Evolutionary conservation across 2,113 vertebrate genomes (phyloP), one percentile per base, ranked within the genome.

Genomic region (Daphoenositta chrysoptera): DNA sequence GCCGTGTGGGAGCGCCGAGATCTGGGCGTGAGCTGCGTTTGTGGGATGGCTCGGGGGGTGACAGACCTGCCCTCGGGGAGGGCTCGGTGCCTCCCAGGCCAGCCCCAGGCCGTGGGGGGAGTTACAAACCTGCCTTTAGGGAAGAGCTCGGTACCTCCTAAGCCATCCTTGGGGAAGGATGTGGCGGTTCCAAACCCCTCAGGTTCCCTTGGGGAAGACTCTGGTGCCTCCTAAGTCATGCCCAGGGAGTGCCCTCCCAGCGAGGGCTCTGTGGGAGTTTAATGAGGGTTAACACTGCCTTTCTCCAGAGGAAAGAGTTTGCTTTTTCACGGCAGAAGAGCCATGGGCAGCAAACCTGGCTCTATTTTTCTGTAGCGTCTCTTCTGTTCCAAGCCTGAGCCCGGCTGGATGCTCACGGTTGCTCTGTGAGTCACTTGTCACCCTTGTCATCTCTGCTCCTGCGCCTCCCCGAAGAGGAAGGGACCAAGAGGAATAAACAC

Each of bases 191-290:
- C 30, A 21, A 31, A 35, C 20, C 13, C 16, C 11, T 50, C 27
- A 15, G 44, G 14, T 17, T 24, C 4, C 47, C 30, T 35, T 12
- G 7, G 40, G n/a, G 14, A 5, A 11, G 33, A 0, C 8, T 35
- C 40, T 3, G 48, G 26, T 13, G 6, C 6, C 31, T 26, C 66
- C 33, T 0, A 2, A 13, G 8, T 3, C 20, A 0, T 23, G 33
- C 48, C 3, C 2, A 22, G n/a, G 15, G 3, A 11, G 6, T 23
- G 4, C 20, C 23, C 17, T 20, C 50, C 50, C 40, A 10, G 26
- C 11, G 3, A 5, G 50, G 31, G 12, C 26, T 21, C 37, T 14
- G 0, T 4, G 0, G 4, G 15, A 3, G 3, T 10, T 69, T 6
- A 1, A 0, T 1, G 39, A 5, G 39, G 8, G 35, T 26, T 21